phyloP scores from a whole-genome alignment of 1,140 invertebrate genomes.

The Platyscapa corneri region DNA sequence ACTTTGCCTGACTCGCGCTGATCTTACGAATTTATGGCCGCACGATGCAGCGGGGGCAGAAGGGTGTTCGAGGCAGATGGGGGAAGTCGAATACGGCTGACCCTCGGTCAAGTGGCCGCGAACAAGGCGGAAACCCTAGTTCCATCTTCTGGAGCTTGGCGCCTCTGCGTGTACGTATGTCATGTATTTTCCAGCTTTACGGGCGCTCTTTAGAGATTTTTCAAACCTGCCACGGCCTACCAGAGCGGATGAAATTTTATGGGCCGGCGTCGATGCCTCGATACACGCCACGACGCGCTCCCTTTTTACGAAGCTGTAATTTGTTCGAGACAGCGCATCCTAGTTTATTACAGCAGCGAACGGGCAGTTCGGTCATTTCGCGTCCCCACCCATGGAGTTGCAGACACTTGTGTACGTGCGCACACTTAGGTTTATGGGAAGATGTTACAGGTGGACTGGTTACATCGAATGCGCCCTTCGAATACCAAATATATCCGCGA shows the following conservation, averaged over 20 bases:
- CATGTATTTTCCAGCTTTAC: slow-evolving; percentile 23
- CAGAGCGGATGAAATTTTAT: background rate
- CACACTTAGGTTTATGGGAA: too few species aligned
- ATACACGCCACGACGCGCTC: background rate
- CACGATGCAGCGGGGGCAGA: too few species aligned
- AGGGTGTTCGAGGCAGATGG: too few species aligned
- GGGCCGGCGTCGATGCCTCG: background rate
- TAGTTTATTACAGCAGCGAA: background rate
- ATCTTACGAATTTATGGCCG: slow-evolving; percentile 51
- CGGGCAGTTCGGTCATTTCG: too few species aligned
- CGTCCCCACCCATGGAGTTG: too few species aligned
- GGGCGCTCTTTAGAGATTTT: slow-evolving; percentile 30
- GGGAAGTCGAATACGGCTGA: slow-evolving; percentile 9
- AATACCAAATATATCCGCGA: background rate
- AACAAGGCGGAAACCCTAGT: background rate
- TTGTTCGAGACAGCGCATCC: background rate
- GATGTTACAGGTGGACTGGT: background rate
- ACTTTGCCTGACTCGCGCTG: slow-evolving; percentile 50
- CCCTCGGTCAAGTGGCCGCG: slow-evolving; percentile 33
- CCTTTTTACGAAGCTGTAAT: slow-evolving; percentile 2
- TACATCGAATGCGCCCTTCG: background rate
- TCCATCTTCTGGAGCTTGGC: background rate
- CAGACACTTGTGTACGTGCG: too few species aligned
- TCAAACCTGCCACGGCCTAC: background rate
- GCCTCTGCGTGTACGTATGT: background rate